A percentile compares a stretch with the other conserved stretches of the same genome.
Evolutionary conservation across 1,140 invertebrate genomes (phyloP).

Genomic region (Ladona fulva): DNA sequence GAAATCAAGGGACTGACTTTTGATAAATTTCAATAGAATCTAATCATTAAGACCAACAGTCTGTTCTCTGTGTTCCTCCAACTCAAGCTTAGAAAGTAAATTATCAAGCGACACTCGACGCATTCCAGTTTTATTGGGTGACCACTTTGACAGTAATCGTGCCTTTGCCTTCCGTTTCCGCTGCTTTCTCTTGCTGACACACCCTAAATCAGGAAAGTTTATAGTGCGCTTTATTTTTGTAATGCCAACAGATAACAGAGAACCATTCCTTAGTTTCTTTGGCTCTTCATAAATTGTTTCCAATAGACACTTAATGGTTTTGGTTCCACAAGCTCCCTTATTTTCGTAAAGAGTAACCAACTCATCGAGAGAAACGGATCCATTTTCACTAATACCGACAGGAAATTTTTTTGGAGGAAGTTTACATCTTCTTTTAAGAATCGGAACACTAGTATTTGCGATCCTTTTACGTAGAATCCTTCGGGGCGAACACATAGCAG

Average conservation of each 20-base stretch:
- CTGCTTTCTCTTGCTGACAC: not conserved
- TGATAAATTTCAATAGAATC: too few relatives aligned
- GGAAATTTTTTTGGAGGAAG: not conserved
- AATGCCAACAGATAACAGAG: not conserved
- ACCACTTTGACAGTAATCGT: not conserved
- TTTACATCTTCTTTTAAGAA: not conserved
- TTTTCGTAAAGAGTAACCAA: not conserved
- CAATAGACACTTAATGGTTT: not conserved
- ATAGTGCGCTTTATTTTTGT: not conserved
- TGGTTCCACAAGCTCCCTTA: not conserved
- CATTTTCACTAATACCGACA: not conserved
- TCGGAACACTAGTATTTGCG: not conserved
- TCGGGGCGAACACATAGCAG: not conserved
- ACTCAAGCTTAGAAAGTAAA: not conserved
- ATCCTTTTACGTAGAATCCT: not conserved
- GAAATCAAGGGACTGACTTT: too few relatives aligned
- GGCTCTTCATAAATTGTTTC: slow-evolving; percentile 1
- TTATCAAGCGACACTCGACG: not conserved
- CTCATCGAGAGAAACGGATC: not conserved
- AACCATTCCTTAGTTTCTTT: not conserved
- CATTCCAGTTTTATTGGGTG: not conserved
- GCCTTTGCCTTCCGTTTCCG: not conserved
- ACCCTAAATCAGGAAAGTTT: not conserved
- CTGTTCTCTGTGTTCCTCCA: too few relatives aligned
- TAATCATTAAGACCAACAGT: too few relatives aligned